Evolutionary conservation across 2,113 vertebrate genomes (phyloP), one percentile per base, ranked within the genome.

Genomic region (Brachirus orientalis): DNA sequence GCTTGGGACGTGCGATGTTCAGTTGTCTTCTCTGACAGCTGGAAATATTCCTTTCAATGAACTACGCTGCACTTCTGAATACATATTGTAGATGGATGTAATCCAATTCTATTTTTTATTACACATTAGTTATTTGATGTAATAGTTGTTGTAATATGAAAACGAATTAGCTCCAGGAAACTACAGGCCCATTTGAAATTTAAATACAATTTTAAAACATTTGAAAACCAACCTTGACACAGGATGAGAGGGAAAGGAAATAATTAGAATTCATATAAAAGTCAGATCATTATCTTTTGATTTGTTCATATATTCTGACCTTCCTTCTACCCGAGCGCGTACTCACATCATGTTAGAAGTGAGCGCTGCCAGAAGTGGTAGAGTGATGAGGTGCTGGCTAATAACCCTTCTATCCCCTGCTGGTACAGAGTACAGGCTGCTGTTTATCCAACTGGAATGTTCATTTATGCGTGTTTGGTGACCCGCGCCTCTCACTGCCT

Each of bases 371-470:
- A 57, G 69, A 28, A 28, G 22, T 28, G 22, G 22, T 28, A 28
- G 28, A 59, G 66, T 65, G 84, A 81, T 73, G 70, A 69, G 75
- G 72, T 51, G 63, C 47, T 46, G 57, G 84, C 76, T 86, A 87
- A 88, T 86, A 86, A 73, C 75, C 63, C 20, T 45, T 35, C 53
- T 63, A 78, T 73, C 75, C 67, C 86, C 82, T 78, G 79, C 82
- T 86, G 79, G 53, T 79, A 55, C 36, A 58, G 58, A 83, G 80
- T 53, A 10, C 75, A 52, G 75, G 63, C 82, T 72, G 81, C 79
- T 87, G 83, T 88, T 90, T 89, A 88, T 87, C 79, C 88, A 81
- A 88, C 77, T 88, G 86, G 80, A 88, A 86, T 89, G 81, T 88
- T 85, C 70, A 87, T 89, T 90, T 91, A 73, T 79, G 59, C 61